These are phyloP conservation scores for Microplitis mediator DNA, from an alignment of 1,140 invertebrate species.

Conservation along the genomic window DNA sequence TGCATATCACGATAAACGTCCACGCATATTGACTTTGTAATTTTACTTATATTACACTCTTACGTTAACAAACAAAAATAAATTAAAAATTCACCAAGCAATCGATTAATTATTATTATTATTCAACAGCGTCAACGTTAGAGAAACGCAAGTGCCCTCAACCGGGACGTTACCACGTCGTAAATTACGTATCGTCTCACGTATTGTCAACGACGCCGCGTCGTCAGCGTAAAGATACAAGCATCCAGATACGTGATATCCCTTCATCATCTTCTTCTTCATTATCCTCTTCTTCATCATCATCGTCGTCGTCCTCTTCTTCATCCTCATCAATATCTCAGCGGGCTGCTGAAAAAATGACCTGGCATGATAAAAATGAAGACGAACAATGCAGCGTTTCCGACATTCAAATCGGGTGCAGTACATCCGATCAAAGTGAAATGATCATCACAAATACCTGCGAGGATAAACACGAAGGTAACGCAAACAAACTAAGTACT, in stretches of 20 bases:
- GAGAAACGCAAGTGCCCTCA: constrained; percentile 61
- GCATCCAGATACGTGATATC: constrained; percentile 11
- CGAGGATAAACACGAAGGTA: constrained; percentile 49
- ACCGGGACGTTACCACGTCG: constrained; percentile 56
- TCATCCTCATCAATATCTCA: constrained; percentile 10
- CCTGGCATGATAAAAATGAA: constrained; percentile 42
- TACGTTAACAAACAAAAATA: too few species aligned
- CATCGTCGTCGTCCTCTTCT: not conserved
- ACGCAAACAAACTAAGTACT: constrained; percentile 1
- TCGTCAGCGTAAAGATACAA: constrained; percentile 31
- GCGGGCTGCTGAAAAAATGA: constrained; percentile 40
- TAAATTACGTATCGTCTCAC: constrained; percentile 36
- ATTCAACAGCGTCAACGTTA: constrained; percentile 52
- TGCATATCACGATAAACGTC: constrained; percentile 25
- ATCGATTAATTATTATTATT: not conserved
- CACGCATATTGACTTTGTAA: not conserved
- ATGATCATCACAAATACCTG: constrained; percentile 56
- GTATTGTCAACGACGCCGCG: constrained; percentile 28
- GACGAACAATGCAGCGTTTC: constrained; percentile 49
- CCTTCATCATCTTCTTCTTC: too few species aligned
- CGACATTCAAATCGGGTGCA: constrained; percentile 55
- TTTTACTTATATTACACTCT: too few species aligned
- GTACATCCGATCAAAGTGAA: constrained; percentile 51
- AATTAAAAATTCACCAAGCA: not conserved
- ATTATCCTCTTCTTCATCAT: constrained; percentile 2